Percentiles rank a stretch among this genome's conserved stretches.
Conservation (phyloP, 2,797 vertebrate species). For the Sarcophilus harrisii region DNA sequence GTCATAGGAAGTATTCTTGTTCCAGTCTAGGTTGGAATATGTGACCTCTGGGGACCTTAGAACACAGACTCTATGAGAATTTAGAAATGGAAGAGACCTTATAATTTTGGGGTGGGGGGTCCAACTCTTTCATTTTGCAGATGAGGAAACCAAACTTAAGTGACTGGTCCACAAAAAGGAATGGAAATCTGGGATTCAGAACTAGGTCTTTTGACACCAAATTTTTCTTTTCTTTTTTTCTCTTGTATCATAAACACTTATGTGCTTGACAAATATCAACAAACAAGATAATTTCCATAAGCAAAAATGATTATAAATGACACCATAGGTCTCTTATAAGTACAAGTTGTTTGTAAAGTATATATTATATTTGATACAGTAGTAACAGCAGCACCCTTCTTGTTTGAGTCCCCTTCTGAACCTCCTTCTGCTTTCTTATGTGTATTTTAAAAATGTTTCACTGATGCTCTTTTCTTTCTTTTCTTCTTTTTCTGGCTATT, state of each 20-base stretch:
- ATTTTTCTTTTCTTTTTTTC: background rate
- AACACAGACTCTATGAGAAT: background rate
- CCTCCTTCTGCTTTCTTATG: background rate
- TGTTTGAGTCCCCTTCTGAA: background rate
- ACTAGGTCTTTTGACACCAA: background rate
- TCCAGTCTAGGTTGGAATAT: background rate
- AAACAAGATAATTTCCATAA: background rate
- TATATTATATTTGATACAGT: background rate
- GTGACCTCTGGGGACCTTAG: background rate
- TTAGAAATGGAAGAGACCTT: too few species aligned
- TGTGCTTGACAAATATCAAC: background rate
- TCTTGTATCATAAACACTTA: background rate
- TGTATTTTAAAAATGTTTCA: background rate
- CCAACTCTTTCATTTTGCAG: background rate
- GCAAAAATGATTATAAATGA: background rate
- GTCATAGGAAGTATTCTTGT: background rate
- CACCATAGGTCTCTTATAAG: background rate
- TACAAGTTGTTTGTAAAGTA: background rate
- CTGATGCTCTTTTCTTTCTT: background rate
- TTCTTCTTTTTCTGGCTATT: background rate
- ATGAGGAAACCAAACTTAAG: background rate
- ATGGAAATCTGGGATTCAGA: background rate
- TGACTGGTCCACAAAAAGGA: background rate
- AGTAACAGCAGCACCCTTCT: background rate
- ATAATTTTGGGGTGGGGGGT: background rate